Evolutionary conservation across 2,797 vertebrate genomes (phyloP).

Genomic region (Odontamblyopus lacepedii): DNA sequence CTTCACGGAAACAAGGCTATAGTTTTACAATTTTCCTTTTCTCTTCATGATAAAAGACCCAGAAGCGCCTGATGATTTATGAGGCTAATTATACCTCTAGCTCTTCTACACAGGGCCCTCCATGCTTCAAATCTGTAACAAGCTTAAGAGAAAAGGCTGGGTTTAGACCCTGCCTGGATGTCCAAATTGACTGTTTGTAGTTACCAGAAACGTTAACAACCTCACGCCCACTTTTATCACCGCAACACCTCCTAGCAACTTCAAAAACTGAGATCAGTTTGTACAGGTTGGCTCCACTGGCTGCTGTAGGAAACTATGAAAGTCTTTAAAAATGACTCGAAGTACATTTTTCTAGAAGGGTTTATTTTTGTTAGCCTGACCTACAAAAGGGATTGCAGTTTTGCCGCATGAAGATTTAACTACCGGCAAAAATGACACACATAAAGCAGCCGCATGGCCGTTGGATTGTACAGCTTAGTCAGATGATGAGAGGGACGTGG

Average conservation of each 20-base stretch:
- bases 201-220: constrained; percentile 61
- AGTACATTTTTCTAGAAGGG: constrained; percentile 21
- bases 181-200: constrained; percentile 60
- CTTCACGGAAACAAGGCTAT: constrained; percentile 7
- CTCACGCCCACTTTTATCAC: constrained; percentile 53
- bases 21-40: constrained; percentile 6
- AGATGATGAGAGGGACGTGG: constrained; percentile 56
- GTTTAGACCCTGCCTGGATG: constrained; percentile 59
- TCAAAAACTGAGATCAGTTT: constrained; percentile 19
- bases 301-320: constrained; percentile 3
- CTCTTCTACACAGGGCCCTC: constrained; percentile 39
- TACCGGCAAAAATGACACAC: constrained; percentile 31
- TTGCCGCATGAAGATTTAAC: constrained; percentile 18
- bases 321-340: constrained; percentile 8
- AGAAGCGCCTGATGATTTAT: constrained; percentile 46
- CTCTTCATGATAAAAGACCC: constrained; percentile 16
- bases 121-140: constrained; percentile 29
- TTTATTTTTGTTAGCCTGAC: constrained; percentile 33
- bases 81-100: constrained; percentile 58
- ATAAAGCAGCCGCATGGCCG: constrained; percentile 42
- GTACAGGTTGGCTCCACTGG: background rate
- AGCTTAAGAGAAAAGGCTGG: constrained; percentile 41
- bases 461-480: constrained; percentile 41
- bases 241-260: constrained; percentile 18
- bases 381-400: constrained; percentile 27